These are phyloP conservation scores for Pachypsylla venusta DNA, from an alignment of 1,140 invertebrate genomes.

Conservation along the genomic window DNA sequence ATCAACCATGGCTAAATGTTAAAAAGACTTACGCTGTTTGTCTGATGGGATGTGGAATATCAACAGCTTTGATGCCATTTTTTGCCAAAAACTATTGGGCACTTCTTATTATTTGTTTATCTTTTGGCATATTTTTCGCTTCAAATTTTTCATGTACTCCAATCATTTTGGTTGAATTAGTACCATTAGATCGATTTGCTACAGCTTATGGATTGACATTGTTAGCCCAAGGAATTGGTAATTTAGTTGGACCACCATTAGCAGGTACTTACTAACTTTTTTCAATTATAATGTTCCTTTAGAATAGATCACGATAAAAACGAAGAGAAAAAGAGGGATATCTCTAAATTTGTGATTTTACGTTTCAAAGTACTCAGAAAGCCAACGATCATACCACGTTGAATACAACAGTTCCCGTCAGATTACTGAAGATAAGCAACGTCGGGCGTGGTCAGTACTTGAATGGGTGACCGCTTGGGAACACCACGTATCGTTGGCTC, in stretches of 20 bases:
- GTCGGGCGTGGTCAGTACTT: no score
- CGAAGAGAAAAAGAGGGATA: no score
- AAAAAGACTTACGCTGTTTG: constrained; percentile 59
- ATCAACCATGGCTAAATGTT: constrained; percentile 56
- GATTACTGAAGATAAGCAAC: no score
- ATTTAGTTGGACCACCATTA: constrained; percentile 71
- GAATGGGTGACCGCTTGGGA: no score
- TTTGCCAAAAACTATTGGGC: constrained; percentile 38
- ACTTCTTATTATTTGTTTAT: constrained; percentile 45
- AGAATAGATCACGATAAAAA: no score
- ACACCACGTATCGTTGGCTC: no score
- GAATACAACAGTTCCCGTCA: no score
- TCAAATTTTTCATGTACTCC: constrained; percentile 76
- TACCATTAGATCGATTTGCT: constrained; percentile 71
- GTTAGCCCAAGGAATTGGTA: constrained; percentile 74
- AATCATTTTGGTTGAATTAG: constrained; percentile 70
- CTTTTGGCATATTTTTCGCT: constrained; percentile 70
- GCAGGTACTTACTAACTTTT: no score
- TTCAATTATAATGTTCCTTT: no score
- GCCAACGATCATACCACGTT: no score
- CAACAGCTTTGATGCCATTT: constrained; percentile 53
- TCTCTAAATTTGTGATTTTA: no score
- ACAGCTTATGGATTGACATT: constrained; percentile 77
- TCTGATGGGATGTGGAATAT: constrained; percentile 57
- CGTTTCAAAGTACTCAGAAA: no score